Conservation (phyloP, 2,888 invertebrate species). For the Hetaerina titia region DNA sequence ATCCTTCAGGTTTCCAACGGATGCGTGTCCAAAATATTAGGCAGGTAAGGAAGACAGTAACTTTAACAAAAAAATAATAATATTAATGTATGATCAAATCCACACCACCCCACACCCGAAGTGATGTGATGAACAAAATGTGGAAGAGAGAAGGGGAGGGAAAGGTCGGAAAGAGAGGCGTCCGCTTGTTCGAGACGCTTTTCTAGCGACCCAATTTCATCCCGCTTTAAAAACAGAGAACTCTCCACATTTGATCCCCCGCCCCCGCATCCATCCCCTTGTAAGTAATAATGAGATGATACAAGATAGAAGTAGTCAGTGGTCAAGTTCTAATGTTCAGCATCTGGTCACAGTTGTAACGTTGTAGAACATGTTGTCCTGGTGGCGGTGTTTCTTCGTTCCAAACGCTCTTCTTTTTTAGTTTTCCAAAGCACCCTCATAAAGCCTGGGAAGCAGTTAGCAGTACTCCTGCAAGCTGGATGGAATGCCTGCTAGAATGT, state of each 20-base stretch:
- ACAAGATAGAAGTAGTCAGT: not conserved
- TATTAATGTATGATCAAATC: not conserved
- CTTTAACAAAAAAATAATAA: slow-evolving; percentile 18
- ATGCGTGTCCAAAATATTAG: slow-evolving; percentile 98
- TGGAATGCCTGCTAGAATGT: slow-evolving; percentile 11
- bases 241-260: not conserved
- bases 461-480: slow-evolving; percentile 26
- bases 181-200: not conserved
- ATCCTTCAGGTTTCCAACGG: slow-evolving; percentile 99
- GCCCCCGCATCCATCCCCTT: not conserved
- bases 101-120: not conserved
- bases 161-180: not conserved
- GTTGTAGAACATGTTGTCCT: not conserved
- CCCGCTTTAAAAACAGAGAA: not conserved
- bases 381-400: not conserved
- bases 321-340: not conserved
- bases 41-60: slow-evolving; percentile 84
- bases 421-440: not conserved
- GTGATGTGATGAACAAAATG: not conserved
- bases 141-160: not conserved
- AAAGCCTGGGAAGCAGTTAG: slow-evolving; percentile 3
- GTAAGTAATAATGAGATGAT: not conserved
- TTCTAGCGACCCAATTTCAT: not conserved
- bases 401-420: not conserved
- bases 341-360: not conserved